Percentiles rank a stretch among this genome's conserved stretches.
Conservation (phyloP, 2,113 vertebrate genomes). For the Labeo catla region DNA sequence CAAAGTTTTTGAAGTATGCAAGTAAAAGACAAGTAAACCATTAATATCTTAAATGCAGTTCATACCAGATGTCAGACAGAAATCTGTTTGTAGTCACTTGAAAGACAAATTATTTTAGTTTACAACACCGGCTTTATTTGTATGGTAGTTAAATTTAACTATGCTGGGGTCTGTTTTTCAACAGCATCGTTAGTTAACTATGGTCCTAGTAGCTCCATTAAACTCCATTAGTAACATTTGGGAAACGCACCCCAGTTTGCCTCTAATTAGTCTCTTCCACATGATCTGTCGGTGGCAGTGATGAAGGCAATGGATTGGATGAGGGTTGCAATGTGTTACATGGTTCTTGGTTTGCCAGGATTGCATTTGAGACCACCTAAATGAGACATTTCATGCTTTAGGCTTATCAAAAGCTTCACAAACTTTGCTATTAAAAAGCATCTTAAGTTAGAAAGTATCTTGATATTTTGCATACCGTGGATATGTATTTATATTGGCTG, state of each 20-base stretch:
- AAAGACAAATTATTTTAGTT: background rate
- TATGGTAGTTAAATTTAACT: background rate
- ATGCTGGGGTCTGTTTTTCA: too few species aligned
- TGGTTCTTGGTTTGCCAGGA: background rate
- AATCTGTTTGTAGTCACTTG: too few species aligned
- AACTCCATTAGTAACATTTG: too few species aligned
- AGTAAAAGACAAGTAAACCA: background rate
- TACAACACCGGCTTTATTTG: background rate
- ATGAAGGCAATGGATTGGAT: conserved; percentile 19
- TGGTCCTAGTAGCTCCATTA: too few species aligned
- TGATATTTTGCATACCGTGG: conserved; percentile 62
- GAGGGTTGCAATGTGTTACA: background rate
- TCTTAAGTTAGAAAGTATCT: background rate
- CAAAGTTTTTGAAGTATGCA: background rate
- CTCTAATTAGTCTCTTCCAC: conserved; percentile 35
- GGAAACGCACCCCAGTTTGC: background rate
- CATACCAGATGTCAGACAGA: background rate
- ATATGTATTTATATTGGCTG: conserved; percentile 71
- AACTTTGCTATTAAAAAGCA: background rate
- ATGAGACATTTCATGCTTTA: background rate
- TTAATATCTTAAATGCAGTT: background rate
- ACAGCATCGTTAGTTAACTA: too few species aligned
- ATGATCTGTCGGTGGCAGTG: conserved; percentile 51
- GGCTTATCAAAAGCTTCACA: background rate
- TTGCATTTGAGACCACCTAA: conserved; percentile 8